Percentiles rank a stretch among this genome's conserved stretches.
Evolutionary conservation across 2,797 vertebrate genomes (phyloP).

Genomic region (Limosa lapponica): DNA sequence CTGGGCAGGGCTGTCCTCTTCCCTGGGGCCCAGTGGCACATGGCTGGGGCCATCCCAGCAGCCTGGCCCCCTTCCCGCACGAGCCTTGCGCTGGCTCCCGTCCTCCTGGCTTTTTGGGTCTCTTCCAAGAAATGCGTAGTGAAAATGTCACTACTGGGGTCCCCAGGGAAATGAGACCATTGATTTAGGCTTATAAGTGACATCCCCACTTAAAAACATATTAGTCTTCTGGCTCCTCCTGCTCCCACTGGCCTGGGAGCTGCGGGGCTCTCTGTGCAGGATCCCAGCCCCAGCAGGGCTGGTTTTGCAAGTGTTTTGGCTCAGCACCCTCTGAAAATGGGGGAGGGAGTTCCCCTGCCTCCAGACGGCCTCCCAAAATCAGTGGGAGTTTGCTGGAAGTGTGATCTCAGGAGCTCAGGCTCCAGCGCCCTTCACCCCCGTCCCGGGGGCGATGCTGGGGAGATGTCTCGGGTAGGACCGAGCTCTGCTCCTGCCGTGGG

Average conservation of each 20-base stretch:
- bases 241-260: neutral
- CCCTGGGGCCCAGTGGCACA: accelerated
- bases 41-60: neutral
- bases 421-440: neutral
- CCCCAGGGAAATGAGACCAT: neutral
- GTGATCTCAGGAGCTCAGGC: neutral
- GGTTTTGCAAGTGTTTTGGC: neutral
- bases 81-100: accelerated
- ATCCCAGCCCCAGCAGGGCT: neutral
- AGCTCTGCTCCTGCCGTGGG: neutral
- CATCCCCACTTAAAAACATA: neutral
- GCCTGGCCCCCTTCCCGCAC: accelerated
- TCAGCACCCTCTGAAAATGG: neutral
- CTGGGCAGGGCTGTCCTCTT: neutral
- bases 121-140: neutral
- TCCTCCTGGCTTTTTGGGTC: neutral
- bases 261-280: accelerated
- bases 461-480: neutral
- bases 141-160: neutral
- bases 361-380: neutral
- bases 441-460: neutral
- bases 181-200: neutral
- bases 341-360: neutral
- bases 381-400: neutral
- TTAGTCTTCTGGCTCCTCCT: neutral